phyloP scores from a whole-genome alignment of 2,888 invertebrate species.

The Quadroppia sp. region DNA sequence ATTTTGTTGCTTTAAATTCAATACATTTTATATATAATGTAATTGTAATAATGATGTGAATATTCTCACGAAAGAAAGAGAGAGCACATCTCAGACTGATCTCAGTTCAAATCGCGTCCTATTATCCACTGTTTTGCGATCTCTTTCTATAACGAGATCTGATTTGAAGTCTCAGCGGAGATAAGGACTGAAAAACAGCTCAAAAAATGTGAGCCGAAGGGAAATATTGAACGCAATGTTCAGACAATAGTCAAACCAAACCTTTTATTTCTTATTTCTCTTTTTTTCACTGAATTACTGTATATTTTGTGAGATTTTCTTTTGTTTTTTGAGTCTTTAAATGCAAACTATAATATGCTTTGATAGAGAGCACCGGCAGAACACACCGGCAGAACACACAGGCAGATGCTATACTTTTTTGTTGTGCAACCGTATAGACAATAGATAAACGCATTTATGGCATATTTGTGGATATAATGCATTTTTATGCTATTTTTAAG shows the following conservation, averaged over 20 bases:
- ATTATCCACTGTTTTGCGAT: slow-evolving; percentile 14
- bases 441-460: background rate
- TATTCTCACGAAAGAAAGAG: slow-evolving; percentile 27
- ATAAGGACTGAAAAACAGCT: background rate
- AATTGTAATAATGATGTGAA: slow-evolving; percentile 35
- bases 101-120: background rate
- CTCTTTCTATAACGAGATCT: slow-evolving; percentile 25
- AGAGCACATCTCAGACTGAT: too few relatives aligned
- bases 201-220: slow-evolving; percentile 25
- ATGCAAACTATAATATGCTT: slow-evolving; percentile 1
- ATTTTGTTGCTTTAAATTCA: slow-evolving; percentile 21
- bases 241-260: slow-evolving; percentile 6
- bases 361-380: background rate
- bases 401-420: background rate
- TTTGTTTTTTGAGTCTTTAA: background rate
- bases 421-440: background rate
- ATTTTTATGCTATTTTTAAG: background rate
- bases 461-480: slow-evolving; percentile 1
- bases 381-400: background rate
- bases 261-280: background rate
- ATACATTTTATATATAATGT: slow-evolving; percentile 5
- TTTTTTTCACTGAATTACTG: background rate
- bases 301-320: slow-evolving; percentile 4
- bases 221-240: slow-evolving; percentile 20
- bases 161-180: slow-evolving; percentile 24